Evolutionary conservation across 2,797 vertebrate species (phyloP).

Genomic region (Alca torda): DNA sequence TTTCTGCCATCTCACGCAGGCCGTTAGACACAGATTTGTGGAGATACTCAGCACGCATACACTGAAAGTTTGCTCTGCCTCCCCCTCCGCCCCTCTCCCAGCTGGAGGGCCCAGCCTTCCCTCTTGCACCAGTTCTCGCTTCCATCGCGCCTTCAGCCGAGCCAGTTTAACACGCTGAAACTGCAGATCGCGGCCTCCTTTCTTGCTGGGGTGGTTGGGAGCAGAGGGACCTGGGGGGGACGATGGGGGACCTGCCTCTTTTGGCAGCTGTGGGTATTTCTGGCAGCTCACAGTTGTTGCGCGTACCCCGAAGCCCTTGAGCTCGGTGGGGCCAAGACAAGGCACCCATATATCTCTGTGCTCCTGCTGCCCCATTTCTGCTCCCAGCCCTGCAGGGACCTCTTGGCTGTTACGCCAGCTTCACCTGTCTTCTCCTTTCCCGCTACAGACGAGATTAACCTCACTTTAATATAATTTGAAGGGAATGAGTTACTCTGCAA

Average conservation of each 20-base stretch:
- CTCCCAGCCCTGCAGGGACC: no score
- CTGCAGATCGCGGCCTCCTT: neutral
- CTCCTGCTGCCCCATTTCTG: neutral
- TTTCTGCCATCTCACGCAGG: neutral
- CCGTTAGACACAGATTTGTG: neutral
- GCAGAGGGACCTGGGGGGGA: neutral
- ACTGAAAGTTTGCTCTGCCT: neutral
- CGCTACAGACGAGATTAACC: neutral
- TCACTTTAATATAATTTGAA: neutral
- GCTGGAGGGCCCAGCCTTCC: neutral
- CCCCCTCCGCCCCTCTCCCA: neutral
- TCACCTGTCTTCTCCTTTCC: neutral
- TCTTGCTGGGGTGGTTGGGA: neutral
- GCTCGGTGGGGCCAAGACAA: neutral
- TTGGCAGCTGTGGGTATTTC: neutral
- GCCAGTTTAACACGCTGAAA: neutral
- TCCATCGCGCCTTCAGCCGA: neutral
- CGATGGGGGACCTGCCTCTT: neutral
- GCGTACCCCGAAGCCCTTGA: neutral
- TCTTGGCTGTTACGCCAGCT: no score
- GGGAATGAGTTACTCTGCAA: neutral
- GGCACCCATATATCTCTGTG: neutral
- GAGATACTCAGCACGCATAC: rapidly evolving
- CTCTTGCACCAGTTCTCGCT: neutral
- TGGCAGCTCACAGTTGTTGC: neutral